A percentile compares a stretch with the other conserved stretches of the same genome.
Conservation (phyloP, 2,888 invertebrate species). For the Lasioglossum villosulum region DNA sequence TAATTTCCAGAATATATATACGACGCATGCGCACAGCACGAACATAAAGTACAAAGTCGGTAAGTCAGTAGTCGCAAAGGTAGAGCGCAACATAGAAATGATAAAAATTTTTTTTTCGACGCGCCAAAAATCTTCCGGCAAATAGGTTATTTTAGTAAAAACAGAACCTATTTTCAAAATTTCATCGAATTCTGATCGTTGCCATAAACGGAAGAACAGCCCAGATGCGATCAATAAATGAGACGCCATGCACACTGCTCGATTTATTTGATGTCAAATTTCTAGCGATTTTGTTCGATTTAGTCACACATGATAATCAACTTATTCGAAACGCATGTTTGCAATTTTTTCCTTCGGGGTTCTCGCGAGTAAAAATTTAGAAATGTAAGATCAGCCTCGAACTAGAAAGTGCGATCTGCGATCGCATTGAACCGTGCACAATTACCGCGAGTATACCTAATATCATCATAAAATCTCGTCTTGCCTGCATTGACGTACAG, state of each 20-base stretch:
- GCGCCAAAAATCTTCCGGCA: too few relatives aligned
- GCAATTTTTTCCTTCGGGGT: not conserved
- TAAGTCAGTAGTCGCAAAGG: too few relatives aligned
- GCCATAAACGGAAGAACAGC: too few relatives aligned
- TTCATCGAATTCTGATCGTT: too few relatives aligned
- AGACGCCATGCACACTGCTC: not conserved
- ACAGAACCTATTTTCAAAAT: too few relatives aligned
- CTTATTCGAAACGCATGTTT: not conserved
- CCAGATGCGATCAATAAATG: too few relatives aligned
- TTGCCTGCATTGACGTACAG: not conserved
- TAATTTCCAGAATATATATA: too few relatives aligned
- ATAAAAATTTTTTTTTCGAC: too few relatives aligned
- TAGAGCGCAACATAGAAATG: too few relatives aligned
- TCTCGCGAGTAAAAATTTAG: conserved; percentile 2
- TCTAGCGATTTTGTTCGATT: not conserved
- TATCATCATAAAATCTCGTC: not conserved
- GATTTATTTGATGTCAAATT: not conserved
- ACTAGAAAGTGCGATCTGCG: conserved; percentile 1
- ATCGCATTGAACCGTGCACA: not conserved
- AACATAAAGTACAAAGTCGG: too few relatives aligned
- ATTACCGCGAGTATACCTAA: not conserved
- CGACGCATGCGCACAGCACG: too few relatives aligned
- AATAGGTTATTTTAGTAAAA: too few relatives aligned
- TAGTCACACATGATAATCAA: not conserved
- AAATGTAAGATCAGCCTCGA: not conserved